Evolutionary conservation across 1,140 invertebrate genomes (phyloP).

Genomic region (Brachionus paranguensis): DNA sequence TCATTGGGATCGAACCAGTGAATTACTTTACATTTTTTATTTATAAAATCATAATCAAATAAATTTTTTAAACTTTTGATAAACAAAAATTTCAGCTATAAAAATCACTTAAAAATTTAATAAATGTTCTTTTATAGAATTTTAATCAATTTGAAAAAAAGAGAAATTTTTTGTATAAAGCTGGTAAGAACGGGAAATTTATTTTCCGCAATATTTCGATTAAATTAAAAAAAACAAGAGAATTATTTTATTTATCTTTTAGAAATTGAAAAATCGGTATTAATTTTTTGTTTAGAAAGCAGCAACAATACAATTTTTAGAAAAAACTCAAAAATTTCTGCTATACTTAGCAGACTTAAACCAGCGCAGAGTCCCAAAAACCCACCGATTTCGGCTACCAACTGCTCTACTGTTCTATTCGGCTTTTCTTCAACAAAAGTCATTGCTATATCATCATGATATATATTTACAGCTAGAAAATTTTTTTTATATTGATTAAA

Average conservation of each 20-base stretch:
- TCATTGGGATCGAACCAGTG: no score
- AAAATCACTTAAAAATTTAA: no score
- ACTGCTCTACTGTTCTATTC: neutral
- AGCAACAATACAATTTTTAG: neutral
- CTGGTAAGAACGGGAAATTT: no score
- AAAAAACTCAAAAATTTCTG: neutral
- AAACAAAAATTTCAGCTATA: no score
- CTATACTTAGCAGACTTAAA: neutral
- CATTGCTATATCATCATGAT: neutral
- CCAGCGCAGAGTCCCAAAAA: neutral
- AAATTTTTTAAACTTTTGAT: no score
- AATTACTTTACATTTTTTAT: no score
- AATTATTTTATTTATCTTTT: neutral
- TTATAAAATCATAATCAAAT: no score
- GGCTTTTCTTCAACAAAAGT: neutral
- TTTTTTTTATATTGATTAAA: neutral
- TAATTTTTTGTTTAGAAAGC: neutral
- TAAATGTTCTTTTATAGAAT: no score
- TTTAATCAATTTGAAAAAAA: no score
- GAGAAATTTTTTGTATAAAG: no score
- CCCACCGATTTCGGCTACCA: neutral
- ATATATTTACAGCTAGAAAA: neutral
- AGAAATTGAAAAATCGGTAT: neutral
- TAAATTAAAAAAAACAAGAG: no score
- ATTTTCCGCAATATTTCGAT: no score